Conservation (phyloP, 2,113 vertebrate species). For the Varanus salvator region DNA sequence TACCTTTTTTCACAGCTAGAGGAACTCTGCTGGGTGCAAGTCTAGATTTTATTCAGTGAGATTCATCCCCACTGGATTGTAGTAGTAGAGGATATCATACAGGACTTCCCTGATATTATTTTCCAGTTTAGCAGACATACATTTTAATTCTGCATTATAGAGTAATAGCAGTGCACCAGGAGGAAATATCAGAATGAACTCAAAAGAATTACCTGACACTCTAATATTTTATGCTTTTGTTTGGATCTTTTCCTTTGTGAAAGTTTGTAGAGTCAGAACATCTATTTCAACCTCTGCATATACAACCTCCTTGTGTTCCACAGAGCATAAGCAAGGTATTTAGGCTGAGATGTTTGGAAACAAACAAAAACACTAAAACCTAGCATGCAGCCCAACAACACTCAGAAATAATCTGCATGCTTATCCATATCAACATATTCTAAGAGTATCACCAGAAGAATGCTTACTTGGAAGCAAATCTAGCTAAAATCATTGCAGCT, state of each 20-base stretch:
- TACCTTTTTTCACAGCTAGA: no score
- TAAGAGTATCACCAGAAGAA: background rate
- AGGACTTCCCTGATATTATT: slow-evolving; percentile 28
- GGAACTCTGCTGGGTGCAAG: no score
- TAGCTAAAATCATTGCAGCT: background rate
- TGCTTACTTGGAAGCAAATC: background rate
- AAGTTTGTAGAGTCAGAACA: accelerated
- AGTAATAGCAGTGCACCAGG: no score
- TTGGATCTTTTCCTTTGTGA: slow-evolving; percentile 24
- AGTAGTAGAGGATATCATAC: slow-evolving; percentile 20
- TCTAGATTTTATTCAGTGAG: background rate
- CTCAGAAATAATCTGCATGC: background rate
- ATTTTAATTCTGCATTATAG: no score
- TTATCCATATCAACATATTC: background rate
- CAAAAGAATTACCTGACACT: slow-evolving; percentile 23
- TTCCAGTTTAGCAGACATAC: slow-evolving; percentile 28
- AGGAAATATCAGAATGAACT: slow-evolving; percentile 40
- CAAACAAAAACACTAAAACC: slow-evolving; percentile 18
- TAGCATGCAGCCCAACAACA: background rate
- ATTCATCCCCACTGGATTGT: no score
- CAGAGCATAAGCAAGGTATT: background rate
- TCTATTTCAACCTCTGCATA: background rate
- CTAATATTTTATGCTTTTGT: slow-evolving; percentile 25
- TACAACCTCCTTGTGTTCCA: background rate
- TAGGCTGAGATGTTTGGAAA: slow-evolving; percentile 13